These are phyloP conservation scores for Cylas formicarius DNA, from an alignment of 1,140 invertebrate species.

Conservation along the genomic window DNA sequence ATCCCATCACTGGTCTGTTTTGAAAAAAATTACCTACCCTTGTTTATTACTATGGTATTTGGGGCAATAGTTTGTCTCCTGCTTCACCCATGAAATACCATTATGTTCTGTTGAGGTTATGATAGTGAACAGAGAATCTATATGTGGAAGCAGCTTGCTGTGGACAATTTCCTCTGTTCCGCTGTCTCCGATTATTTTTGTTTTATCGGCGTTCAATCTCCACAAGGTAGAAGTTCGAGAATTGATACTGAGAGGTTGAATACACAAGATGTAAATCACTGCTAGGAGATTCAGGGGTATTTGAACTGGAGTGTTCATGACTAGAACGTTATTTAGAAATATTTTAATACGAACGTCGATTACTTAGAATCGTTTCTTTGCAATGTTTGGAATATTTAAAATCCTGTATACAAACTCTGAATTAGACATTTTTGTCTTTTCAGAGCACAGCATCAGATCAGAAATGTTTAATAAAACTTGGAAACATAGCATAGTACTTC, in stretches of 20 bases:
- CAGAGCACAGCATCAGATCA: no score
- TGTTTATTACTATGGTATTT: constrained; percentile 28
- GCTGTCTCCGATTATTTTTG: constrained; percentile 55
- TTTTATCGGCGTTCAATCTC: constrained; percentile 62
- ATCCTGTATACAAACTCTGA: no score
- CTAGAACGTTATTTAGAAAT: no score
- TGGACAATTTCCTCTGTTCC: constrained; percentile 19
- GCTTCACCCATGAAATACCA: constrained; percentile 56
- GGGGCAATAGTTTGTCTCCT: constrained; percentile 38
- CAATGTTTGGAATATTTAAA: no score
- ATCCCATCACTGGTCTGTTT: no score
- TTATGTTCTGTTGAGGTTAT: constrained; percentile 56
- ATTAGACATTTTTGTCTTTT: no score
- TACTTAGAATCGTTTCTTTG: no score
- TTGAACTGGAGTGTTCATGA: no score
- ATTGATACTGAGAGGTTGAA: constrained; percentile 63
- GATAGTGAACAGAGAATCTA: constrained; percentile 56
- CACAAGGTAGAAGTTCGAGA: constrained; percentile 65
- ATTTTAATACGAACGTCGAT: no score
- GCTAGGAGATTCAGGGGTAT: no score
- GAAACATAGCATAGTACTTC: no score
- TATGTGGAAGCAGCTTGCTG: constrained; percentile 43
- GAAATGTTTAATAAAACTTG: no score
- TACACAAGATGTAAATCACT: constrained; percentile 39
- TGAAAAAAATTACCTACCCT: constrained; percentile 9